A percentile compares a stretch with the other conserved stretches of the same genome.
Evolutionary conservation across 2,113 vertebrate genomes (phyloP).

Genomic region (Upupa epops): DNA sequence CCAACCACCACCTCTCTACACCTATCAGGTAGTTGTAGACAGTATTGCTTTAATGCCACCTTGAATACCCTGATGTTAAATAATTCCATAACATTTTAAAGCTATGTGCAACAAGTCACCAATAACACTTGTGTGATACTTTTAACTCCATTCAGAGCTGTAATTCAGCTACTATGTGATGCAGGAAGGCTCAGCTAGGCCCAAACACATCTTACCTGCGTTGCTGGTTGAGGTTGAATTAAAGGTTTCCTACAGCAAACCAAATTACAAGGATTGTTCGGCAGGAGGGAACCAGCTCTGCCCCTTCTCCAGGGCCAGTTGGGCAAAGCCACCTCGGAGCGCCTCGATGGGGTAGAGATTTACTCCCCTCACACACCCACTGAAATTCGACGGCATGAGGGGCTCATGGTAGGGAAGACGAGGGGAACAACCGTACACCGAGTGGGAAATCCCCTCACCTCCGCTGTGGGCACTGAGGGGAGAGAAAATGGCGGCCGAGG

Average conservation of each 20-base stretch:
- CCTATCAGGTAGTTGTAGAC: no score
- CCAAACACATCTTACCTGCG: neutral
- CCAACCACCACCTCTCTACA: no score
- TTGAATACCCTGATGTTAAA: neutral
- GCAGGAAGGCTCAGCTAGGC: neutral
- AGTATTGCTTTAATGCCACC: no score
- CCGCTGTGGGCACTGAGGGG: neutral
- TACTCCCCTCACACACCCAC: neutral
- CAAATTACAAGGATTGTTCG: no score
- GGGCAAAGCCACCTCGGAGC: neutral
- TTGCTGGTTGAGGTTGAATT: neutral
- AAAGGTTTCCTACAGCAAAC: neutral
- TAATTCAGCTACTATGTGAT: neutral
- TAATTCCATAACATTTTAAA: neutral
- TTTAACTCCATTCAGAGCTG: neutral
- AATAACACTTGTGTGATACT: neutral
- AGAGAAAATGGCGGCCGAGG: conserved; percentile 9
- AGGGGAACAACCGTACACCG: neutral
- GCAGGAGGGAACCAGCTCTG: neutral
- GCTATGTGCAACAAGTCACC: neutral
- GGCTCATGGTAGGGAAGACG: neutral
- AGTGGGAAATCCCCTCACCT: accelerated
- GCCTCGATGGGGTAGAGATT: neutral
- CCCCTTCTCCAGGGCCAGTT: neutral
- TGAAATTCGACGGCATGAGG: neutral